phyloP scores from a whole-genome alignment of 2,888 invertebrate genomes.

The Nomada ferruginata region DNA sequence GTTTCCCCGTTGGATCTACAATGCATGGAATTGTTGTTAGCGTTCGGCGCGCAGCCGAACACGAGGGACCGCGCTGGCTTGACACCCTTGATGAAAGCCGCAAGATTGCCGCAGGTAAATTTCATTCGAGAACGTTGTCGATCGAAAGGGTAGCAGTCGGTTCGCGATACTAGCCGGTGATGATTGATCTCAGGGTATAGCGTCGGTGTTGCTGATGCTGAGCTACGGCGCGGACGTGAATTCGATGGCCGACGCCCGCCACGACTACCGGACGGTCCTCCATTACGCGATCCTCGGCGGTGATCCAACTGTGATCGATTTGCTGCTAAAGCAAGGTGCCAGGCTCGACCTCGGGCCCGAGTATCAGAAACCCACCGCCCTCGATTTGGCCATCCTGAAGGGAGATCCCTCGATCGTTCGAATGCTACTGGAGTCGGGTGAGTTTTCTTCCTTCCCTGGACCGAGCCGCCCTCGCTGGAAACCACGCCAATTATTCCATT shows the following conservation, averaged over 20 bases:
- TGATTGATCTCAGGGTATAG: constrained; percentile 87
- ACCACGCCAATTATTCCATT: constrained; percentile 29
- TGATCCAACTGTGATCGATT: constrained; percentile 88
- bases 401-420: constrained; percentile 91
- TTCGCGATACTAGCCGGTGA: neutral
- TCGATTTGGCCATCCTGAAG: constrained; percentile 94
- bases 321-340: constrained; percentile 93
- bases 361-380: constrained; percentile 90
- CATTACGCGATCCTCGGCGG: constrained; percentile 95
- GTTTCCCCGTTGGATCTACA: constrained; percentile 91
- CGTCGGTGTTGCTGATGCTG: constrained; percentile 90
- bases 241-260: constrained; percentile 93
- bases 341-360: constrained; percentile 87
- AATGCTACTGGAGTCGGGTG: constrained; percentile 89
- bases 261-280: constrained; percentile 94
- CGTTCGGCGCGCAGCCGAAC: constrained; percentile 95
- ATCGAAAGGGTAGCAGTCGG: neutral
- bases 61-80: constrained; percentile 94
- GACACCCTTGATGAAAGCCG: constrained; percentile 96
- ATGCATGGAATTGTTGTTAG: constrained; percentile 92
- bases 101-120: constrained; percentile 89
- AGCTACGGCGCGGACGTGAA: constrained; percentile 94
- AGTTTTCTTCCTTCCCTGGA: constrained; percentile 53
- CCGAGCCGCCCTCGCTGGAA: too few species aligned
- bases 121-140: too few species aligned